Conservation (phyloP, 1,140 invertebrate genomes). For the Chlorops oryzae region DNA sequence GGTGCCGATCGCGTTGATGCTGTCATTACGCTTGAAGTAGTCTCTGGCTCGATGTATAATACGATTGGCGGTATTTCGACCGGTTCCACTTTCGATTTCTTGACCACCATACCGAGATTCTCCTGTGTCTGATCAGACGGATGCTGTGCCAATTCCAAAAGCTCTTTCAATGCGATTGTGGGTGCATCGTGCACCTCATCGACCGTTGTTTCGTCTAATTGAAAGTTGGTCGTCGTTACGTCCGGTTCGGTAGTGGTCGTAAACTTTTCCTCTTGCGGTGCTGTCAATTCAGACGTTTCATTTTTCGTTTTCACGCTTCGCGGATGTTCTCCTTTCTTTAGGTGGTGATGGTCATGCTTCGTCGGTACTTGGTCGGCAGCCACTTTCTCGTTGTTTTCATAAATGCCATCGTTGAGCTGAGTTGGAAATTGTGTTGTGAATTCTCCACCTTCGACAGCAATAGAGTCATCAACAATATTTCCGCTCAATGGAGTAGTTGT, state of each 20-base stretch:
- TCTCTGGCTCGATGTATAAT: neutral
- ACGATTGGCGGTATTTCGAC: constrained; percentile 14
- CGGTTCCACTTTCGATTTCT: constrained; percentile 48
- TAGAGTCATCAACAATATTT: neutral
- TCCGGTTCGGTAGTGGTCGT: constrained; percentile 8
- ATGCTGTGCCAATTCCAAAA: constrained; percentile 6
- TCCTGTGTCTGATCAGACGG: constrained; percentile 15
- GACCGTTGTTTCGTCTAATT: constrained; percentile 16
- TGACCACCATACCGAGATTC: constrained; percentile 20
- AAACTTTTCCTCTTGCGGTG: constrained; percentile 2
- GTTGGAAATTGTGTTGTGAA: constrained; percentile 4
- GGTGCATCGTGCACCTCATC: constrained; percentile 1
- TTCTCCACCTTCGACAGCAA: constrained; percentile 3
- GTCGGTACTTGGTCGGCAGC: neutral
- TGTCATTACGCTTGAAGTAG: constrained; percentile 15
- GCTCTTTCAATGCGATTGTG: neutral
- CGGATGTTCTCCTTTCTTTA: neutral
- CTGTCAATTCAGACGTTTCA: neutral
- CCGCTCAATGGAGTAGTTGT: no score
- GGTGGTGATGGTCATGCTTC: neutral
- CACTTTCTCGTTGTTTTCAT: no score
- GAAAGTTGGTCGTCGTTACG: constrained; percentile 3
- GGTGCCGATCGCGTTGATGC: constrained; percentile 11
- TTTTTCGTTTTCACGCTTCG: constrained; percentile 3
- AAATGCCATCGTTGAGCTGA: neutral